Evolutionary conservation across 2,888 invertebrate species (phyloP), one percentile per base, ranked within the genome.

Genomic region (Cataglyphis albicans): DNA sequence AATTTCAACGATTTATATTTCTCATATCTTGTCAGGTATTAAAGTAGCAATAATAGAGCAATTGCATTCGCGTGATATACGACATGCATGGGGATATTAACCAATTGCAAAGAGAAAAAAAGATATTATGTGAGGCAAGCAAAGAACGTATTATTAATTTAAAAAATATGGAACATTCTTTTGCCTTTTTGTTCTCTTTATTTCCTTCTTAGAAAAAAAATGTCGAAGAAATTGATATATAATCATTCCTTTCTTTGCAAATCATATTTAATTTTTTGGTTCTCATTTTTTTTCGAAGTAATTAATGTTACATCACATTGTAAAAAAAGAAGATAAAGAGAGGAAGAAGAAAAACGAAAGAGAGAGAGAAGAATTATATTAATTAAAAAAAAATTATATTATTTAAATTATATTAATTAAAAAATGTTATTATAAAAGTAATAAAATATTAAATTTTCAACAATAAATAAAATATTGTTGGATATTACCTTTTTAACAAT

Each of bases 71-170:
- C 61, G 80, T 73, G 64, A 81, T 70, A 70, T 64, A 85, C 83
- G 85, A 82, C 86, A 87, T 78, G 86, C 84, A 83, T 78, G 35
- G 82, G 70, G 81, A 78, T 75, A 91, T 90, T 92, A 90, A 90
- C 86, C 90, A 91, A 91, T 91, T 61, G 72, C 68, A 64, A 52
- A 87, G 86, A 87, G 87, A 86, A 87, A 86, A 88, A 87, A 89
- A 87, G 87, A 85, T 82, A 87, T 86, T 74, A 80, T 72, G 81
- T 81, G 80, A 81, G 86, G 83, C 84, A 63, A 63, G 32, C 21
- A n/a, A 55, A 57, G 55, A 64, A 81, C 48, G 83, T 85, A 88
- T 84, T 84, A 83, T 48, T 83, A 87, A 78, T 80, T 80, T 83
- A 84, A 85, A 89, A 89, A 90, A 88, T 84, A 88, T 88, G 32